Base-by-base conservation (phyloP, 2,113 vertebrate genomes). In the Otis tarda region DNA sequence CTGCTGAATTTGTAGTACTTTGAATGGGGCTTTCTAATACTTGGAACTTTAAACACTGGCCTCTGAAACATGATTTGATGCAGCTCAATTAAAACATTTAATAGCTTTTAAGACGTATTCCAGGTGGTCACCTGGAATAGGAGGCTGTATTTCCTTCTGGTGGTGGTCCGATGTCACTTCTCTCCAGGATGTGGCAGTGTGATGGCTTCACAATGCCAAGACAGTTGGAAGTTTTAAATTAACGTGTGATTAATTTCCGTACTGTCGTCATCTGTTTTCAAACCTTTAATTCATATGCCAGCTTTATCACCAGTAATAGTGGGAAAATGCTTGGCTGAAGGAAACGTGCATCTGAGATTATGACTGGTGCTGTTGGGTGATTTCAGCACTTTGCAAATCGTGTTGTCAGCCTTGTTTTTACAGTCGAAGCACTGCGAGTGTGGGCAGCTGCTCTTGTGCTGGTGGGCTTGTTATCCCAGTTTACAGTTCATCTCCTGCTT, bases 381-480 rank as follows among this genome's bases (percentile, higher is more conserved):
- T 94, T 89, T 86, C 93, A 90, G 74, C 86, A 78, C 80, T 95
- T 91, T 22, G 75, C 67, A 89, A 85, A 89, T 96, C 0, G 13
- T 82, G 87, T 92, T 90, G 86, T 91, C 71, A 94, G 93, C 83
- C 45, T 89, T 88, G 89, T 47, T 93, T 91, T 94, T 93, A 82
- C 10, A 4, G 33, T 83, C 9, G 14, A 19, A 84, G 75, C 87
- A 45, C 47, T 49, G 63, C 57, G 71, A 84, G 78, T 52, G 23
- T 77, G 63, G 71, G 50, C 78, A 94, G 55, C 82, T 94, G 61
- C 74, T 83, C 22, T 83, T 86, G 83, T 30, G 69, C 83, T 94
- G 69, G 76, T 94, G 87, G 83, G 74, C 60, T 80, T 65, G 23
- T 94, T 92, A 76, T 94, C 63, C 33, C 37, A 63, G 60, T 67